Base-by-base conservation (phyloP, 2,888 invertebrate genomes). In the Volucella inflata region DNA sequence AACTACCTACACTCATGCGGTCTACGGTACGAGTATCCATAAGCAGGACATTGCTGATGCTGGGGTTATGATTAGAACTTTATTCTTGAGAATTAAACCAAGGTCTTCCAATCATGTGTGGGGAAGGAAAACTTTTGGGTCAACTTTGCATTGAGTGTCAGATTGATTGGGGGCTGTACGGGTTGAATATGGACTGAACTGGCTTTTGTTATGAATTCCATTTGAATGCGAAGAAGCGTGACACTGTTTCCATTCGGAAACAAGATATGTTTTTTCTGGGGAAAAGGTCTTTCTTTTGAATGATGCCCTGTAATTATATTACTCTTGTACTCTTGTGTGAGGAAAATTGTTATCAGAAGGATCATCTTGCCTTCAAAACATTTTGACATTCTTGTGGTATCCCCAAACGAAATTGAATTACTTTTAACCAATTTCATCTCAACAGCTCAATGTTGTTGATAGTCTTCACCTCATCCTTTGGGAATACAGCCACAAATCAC, bases 141-240 rank as follows among this genome's bases (percentile, higher is more conserved):
- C 85, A 85, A 81, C 46, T 64, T 64, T 46, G 12, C 50, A 68
- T 85, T 85, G 76, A 77, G 77, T 57, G 55, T 67, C 46, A 42
- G 77, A 81, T 85, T 85, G 85, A 85, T 85, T 85, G 76, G 72
- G 72, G 85, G 80, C 50, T 78, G 78, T 16, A 16, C n/a, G 64
- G 76, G 67, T 83, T 78, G 83, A 83, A 83, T 78, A 72, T 74
- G 68, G 71, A 46, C 16, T 65, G 77, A 48, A 40, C 55, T 65
- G n/a, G n/a, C 36, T 44, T 64, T 81, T 81, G 64, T 76, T 53
- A 30, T 10, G 59, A 50, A 44, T 48, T 42, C 53, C 36, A 65
- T 48, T 62, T 71, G 65, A 67, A 67, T 81, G 38, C 42, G 16
- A 57, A 70, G 38, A 76, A 30, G 48, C 38, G 55, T 75, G 75